These are phyloP conservation scores for Caenorhabditis sp. DNA, from an alignment of 2,888 invertebrate genomes.

Conservation along the genomic window DNA sequence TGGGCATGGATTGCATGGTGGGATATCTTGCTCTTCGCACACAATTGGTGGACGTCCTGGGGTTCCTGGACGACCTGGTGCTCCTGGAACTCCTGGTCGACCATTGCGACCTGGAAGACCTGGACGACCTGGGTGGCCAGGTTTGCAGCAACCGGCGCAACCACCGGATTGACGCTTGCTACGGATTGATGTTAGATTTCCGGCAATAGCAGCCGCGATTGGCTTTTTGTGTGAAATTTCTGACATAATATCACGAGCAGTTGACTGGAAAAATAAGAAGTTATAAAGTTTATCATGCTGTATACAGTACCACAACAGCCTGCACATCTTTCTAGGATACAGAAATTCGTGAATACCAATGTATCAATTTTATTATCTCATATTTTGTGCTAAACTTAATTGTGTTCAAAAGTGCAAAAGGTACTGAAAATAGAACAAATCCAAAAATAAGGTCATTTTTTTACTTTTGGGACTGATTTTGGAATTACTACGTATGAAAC, in stretches of 20 bases:
- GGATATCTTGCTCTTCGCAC: constrained; percentile 70
- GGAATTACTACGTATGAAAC: too few species aligned
- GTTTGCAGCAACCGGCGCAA: constrained; percentile 68
- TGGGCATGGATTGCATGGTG: constrained; percentile 70
- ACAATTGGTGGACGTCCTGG: constrained; percentile 67
- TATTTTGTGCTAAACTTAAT: too few species aligned
- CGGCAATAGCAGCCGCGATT: constrained; percentile 50
- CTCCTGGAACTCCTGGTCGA: constrained; percentile 63
- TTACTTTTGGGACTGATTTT: too few species aligned
- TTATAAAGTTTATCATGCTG: too few species aligned
- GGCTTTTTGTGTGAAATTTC: constrained; percentile 67
- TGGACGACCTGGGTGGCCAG: constrained; percentile 68
- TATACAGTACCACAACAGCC: too few species aligned
- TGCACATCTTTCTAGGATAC: too few species aligned
- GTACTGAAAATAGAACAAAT: too few species aligned
- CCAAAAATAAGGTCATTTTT: too few species aligned
- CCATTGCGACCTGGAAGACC: constrained; percentile 61
- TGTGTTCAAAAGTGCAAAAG: too few species aligned
- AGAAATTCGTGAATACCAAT: too few species aligned
- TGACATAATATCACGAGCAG: constrained; percentile 68
- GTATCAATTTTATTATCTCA: too few species aligned
- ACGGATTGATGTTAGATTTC: constrained; percentile 48
- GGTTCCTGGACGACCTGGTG: constrained; percentile 61
- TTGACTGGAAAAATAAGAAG: constrained; percentile 38
- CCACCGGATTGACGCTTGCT: constrained; percentile 62